phyloP scores from a whole-genome alignment of 2,888 invertebrate genomes.

The Heliconius sara region DNA sequence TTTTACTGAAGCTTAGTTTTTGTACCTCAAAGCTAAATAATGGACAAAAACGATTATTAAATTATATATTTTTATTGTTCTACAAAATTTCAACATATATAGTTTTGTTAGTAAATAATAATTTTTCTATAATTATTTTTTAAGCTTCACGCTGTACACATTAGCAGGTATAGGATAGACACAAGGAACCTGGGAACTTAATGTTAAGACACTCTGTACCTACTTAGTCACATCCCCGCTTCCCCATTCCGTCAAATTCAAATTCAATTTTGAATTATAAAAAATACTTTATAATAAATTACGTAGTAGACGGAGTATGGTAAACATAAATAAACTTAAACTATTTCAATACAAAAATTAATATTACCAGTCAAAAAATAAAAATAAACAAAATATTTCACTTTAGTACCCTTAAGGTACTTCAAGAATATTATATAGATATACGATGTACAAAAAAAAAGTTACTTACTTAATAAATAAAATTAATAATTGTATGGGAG shows the following conservation, averaged over 20 bases:
- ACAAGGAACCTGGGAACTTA: too few species aligned
- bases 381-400: background rate
- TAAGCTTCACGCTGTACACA: too few species aligned
- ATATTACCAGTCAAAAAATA: background rate
- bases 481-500: constrained; percentile 12
- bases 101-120: too few species aligned
- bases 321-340: background rate
- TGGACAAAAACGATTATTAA: background rate
- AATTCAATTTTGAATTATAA: background rate
- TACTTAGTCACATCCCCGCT: too few species aligned
- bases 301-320: background rate
- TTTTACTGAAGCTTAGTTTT: background rate
- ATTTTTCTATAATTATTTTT: too few species aligned
- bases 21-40: background rate
- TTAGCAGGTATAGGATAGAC: too few species aligned
- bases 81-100: too few species aligned
- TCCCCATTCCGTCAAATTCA: too few species aligned
- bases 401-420: background rate
- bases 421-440: background rate
- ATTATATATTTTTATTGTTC: too few species aligned
- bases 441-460: background rate
- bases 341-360: background rate
- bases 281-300: background rate
- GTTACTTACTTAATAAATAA: constrained; percentile 7
- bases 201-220: too few species aligned